phyloP scores from a whole-genome alignment of 2,113 vertebrate species.

The Alouatta palliata region DNA sequence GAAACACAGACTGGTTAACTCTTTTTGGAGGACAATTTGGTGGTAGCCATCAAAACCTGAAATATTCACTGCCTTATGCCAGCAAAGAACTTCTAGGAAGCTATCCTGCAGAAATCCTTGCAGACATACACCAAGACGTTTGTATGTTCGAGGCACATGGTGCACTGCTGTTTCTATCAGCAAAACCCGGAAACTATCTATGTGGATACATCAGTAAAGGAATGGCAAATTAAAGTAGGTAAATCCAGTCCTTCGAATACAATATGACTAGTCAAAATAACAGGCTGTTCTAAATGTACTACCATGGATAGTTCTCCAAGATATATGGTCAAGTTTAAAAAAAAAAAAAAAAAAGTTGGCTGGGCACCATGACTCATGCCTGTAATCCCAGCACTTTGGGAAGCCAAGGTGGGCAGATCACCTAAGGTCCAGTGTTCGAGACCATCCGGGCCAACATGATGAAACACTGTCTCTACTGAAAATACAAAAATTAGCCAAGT shows the following conservation, averaged over 20 bases:
- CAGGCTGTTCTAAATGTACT: not conserved
- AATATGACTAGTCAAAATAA: not conserved
- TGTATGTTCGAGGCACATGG: accelerated
- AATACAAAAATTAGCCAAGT: too few relatives aligned
- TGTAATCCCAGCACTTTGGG: too few relatives aligned
- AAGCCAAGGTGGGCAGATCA: too few relatives aligned
- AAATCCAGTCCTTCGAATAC: not conserved
- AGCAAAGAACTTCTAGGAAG: not conserved
- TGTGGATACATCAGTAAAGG: too few relatives aligned
- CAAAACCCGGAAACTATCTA: not conserved
- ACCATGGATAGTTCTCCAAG: not conserved
- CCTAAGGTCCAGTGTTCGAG: too few relatives aligned
- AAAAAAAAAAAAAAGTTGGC: not conserved
- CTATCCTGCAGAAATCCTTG: not conserved
- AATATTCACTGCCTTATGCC: not conserved
- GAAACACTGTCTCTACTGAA: too few relatives aligned
- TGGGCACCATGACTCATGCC: too few relatives aligned
- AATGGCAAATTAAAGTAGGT: not conserved
- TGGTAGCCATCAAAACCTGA: not conserved
- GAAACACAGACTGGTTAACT: accelerated
- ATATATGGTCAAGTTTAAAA: not conserved
- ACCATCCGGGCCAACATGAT: too few relatives aligned
- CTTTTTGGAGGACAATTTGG: not conserved
- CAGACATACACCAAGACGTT: accelerated
- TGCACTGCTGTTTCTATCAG: too few relatives aligned